Conservation (phyloP, 2,797 vertebrate genomes). For the Myoxocephalus aenaeus region DNA sequence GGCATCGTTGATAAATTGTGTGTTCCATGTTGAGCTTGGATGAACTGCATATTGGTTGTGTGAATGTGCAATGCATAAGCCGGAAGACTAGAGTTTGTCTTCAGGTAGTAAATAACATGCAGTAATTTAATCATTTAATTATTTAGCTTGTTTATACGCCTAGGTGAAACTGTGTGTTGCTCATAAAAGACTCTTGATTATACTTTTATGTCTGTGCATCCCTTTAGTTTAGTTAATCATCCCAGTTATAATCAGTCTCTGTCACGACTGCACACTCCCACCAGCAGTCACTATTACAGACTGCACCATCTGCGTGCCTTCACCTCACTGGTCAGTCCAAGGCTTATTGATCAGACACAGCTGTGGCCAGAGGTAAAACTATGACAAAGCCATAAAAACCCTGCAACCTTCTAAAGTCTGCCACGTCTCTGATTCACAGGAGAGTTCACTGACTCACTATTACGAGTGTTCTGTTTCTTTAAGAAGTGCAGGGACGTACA, state of each 20-base stretch:
- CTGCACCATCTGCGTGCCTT: background rate
- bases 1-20: background rate
- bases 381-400: background rate
- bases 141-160: background rate
- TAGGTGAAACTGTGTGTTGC: background rate
- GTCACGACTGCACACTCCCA: conserved; percentile 1
- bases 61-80: background rate
- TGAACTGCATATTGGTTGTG: conserved; percentile 1
- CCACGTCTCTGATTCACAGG: background rate
- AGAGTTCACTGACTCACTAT: background rate
- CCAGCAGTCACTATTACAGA: background rate
- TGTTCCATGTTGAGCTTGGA: background rate
- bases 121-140: too few species aligned
- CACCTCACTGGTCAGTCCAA: background rate
- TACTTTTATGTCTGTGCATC: background rate
- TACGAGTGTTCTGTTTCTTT: conserved; percentile 9
- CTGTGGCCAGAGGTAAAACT: background rate
- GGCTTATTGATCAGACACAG: background rate
- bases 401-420: background rate
- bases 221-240: conserved; percentile 13
- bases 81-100: background rate
- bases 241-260: background rate
- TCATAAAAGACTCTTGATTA: background rate
- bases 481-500: conserved; percentile 25
- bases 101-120: background rate